Conservation (phyloP, 2,113 vertebrate genomes). For the Stomatorhinus ivindoensis region DNA sequence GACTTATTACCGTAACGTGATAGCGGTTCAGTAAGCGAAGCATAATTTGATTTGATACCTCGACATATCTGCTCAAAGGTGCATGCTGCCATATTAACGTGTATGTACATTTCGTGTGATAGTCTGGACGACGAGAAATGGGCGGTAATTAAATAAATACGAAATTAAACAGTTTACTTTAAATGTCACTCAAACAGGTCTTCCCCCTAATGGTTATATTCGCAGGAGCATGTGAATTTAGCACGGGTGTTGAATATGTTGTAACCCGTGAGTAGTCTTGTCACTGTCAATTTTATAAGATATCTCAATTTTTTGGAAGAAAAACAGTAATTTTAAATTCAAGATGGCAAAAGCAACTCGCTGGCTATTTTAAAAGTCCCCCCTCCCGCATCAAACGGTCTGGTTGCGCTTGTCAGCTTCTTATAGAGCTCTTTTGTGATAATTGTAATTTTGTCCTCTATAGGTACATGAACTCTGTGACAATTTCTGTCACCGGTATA, state of each 20-base stretch:
- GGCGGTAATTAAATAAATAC: conserved; percentile 70
- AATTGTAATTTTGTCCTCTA: conserved; percentile 40
- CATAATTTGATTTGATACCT: background rate
- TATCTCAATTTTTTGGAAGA: conserved; percentile 92
- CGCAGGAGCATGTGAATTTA: conserved; percentile 87
- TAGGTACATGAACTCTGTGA: conserved; percentile 95
- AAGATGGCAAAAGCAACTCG: conserved; percentile 61
- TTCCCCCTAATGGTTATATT: conserved; percentile 77
- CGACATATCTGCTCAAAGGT: background rate
- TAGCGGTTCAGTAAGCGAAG: background rate
- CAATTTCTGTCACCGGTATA: conserved; percentile 97
- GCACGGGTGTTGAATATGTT: conserved; percentile 89
- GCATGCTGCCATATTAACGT: background rate
- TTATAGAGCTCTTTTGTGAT: conserved; percentile 62
- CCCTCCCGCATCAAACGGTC: conserved; percentile 30
- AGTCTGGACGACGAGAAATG: conserved; percentile 27
- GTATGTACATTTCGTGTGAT: background rate
- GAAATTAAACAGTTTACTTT: conserved; percentile 89
- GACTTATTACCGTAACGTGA: background rate
- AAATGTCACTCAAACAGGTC: conserved; percentile 85
- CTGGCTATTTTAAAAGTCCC: conserved; percentile 55
- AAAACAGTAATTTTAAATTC: conserved; percentile 70
- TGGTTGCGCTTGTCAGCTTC: conserved; percentile 71
- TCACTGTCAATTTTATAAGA: conserved; percentile 96
- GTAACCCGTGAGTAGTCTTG: conserved; percentile 90